A percentile compares a stretch with the other conserved stretches of the same genome.
phyloP scores from a whole-genome alignment of 2,797 vertebrate genomes.

The Coreius guichenoti region DNA sequence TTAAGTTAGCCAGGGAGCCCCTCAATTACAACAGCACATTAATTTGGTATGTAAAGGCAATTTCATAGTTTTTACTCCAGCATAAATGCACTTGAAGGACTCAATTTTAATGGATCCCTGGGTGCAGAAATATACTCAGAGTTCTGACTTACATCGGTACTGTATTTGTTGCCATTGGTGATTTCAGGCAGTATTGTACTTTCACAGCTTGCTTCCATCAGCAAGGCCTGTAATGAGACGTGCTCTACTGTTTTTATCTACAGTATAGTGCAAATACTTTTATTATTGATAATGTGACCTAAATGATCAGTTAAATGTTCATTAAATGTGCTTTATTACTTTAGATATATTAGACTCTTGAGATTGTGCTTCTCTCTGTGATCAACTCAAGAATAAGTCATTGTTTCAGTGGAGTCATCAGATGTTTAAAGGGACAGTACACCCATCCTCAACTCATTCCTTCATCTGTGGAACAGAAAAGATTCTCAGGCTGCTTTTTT shows the following conservation, averaged over 20 bases:
- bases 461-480: background rate
- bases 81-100: constrained; percentile 62
- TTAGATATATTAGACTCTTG: background rate
- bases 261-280: background rate
- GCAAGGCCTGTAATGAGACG: background rate
- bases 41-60: constrained; percentile 15
- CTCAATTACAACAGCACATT: constrained; percentile 30
- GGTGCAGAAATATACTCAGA: constrained; percentile 59
- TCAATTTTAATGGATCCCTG: constrained; percentile 59
- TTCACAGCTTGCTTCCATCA: background rate
- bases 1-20: constrained; percentile 32
- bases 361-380: background rate
- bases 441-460: background rate
- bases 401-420: constrained; percentile 21
- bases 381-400: constrained; percentile 42
- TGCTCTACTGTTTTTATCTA: background rate
- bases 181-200: constrained; percentile 43
- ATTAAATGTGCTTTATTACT: constrained; percentile 23
- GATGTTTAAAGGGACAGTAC: background rate
- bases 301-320: constrained; percentile 43
- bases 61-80: constrained; percentile 60
- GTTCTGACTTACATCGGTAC: constrained; percentile 63
- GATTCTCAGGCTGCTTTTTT: background rate
- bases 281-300: constrained; percentile 34
- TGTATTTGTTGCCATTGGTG: constrained; percentile 58